Evolutionary conservation across 2,113 vertebrate species (phyloP).

Genomic region (Cynopterus brachyotis): DNA sequence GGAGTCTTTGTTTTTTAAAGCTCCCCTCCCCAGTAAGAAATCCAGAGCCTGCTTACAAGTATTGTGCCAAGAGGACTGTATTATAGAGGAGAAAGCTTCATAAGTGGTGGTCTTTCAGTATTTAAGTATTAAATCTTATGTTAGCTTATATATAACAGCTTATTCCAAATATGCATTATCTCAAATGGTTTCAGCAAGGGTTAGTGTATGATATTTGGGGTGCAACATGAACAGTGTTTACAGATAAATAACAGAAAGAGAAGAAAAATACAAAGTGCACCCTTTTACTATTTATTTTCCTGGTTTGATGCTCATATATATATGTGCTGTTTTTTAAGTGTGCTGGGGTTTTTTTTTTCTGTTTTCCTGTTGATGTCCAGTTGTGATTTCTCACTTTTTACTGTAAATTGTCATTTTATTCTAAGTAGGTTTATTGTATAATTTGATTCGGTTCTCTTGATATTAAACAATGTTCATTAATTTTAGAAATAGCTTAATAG

Average conservation of each 20-base stretch:
- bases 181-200: neutral
- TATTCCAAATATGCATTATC: neutral
- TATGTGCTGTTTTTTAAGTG: neutral
- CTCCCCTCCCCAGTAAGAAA: neutral
- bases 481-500: slow-evolving; percentile 27
- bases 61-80: neutral
- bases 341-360: neutral
- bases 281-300: neutral
- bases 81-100: neutral
- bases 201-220: neutral
- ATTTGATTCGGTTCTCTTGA: neutral
- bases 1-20: neutral
- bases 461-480: neutral
- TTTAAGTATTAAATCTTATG: neutral
- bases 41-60: neutral
- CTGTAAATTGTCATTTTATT: neutral
- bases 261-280: neutral
- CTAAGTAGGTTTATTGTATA: neutral
- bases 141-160: neutral
- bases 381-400: neutral
- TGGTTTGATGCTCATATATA: neutral
- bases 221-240: neutral
- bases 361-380: neutral
- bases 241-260: neutral
- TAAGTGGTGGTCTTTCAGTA: neutral